Conservation (phyloP, 2,113 vertebrate genomes). For the Mustela nigripes region DNA sequence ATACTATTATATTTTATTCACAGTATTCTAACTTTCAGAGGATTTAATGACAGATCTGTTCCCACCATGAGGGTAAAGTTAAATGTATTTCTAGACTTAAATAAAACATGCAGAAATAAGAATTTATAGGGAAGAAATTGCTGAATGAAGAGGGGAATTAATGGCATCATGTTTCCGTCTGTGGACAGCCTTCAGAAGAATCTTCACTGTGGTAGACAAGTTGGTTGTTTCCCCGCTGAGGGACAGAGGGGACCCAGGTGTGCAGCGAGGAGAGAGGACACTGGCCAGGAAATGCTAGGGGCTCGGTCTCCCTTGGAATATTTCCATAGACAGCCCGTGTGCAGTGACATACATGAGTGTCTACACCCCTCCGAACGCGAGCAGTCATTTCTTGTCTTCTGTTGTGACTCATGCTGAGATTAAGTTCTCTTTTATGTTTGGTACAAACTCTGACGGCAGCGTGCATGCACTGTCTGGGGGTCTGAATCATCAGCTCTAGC, state of each 20-base stretch:
- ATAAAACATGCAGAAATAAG: background rate
- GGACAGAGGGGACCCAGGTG: too few relatives aligned
- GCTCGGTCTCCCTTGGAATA: too few relatives aligned
- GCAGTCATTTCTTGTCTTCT: background rate
- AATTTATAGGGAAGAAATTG: background rate
- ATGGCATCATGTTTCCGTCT: background rate
- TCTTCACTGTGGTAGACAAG: background rate
- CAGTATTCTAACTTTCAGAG: background rate
- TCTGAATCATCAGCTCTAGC: background rate
- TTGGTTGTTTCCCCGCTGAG: background rate
- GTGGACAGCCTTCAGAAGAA: background rate
- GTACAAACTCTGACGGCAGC: background rate
- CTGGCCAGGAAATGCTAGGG: background rate
- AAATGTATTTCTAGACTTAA: background rate
- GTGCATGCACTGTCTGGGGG: background rate
- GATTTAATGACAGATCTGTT: conserved; percentile 17
- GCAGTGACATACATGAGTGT: fast-evolving
- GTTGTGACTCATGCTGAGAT: background rate
- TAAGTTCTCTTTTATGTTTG: background rate
- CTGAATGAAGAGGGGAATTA: background rate
- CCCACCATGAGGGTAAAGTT: background rate
- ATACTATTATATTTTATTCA: conserved; percentile 31
- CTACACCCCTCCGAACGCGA: fast-evolving
- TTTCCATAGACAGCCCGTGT: background rate
- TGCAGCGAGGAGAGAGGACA: background rate